Percentiles rank a stretch among this genome's conserved stretches.
Evolutionary conservation across 2,888 invertebrate genomes (phyloP).

Genomic region (Leuctra nigra): DNA sequence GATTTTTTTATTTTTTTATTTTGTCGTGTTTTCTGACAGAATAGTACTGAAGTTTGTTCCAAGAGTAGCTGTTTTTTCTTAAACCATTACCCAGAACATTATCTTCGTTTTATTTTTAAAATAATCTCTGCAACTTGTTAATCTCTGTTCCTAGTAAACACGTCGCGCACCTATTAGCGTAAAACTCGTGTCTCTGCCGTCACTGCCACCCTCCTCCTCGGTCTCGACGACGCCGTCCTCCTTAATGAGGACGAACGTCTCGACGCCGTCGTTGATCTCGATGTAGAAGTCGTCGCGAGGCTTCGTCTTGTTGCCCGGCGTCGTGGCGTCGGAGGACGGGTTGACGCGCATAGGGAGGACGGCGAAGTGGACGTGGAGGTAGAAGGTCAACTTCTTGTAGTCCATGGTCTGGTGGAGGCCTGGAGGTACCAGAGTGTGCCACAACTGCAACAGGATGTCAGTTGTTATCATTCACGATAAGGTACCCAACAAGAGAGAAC

Average conservation of each 20-base stretch:
- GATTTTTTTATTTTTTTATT: no score
- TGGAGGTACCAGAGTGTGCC: constrained; percentile 34
- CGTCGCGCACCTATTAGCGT: no score
- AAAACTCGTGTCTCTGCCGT: neutral
- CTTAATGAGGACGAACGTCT: constrained; percentile 12
- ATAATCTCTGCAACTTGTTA: no score
- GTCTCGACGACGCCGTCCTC: constrained; percentile 4
- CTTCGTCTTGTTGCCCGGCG: neutral
- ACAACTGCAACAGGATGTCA: constrained; percentile 35
- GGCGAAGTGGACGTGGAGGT: constrained; percentile 38
- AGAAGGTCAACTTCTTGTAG: constrained; percentile 38
- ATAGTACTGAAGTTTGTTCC: no score
- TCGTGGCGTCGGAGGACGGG: neutral
- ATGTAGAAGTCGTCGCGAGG: constrained; percentile 12
- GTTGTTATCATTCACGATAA: no score
- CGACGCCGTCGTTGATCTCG: constrained; percentile 12
- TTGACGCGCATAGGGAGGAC: constrained; percentile 31
- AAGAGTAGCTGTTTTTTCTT: no score
- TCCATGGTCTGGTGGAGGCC: constrained; percentile 32
- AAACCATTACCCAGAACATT: no score
- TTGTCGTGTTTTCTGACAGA: no score
- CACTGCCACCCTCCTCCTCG: constrained; percentile 11
- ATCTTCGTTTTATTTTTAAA: no score
- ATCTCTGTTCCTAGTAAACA: no score
- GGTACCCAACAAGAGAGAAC: no score